These are phyloP conservation scores for Panulirus ornatus DNA, from an alignment of 1,140 invertebrate genomes.

Conservation along the genomic window DNA sequence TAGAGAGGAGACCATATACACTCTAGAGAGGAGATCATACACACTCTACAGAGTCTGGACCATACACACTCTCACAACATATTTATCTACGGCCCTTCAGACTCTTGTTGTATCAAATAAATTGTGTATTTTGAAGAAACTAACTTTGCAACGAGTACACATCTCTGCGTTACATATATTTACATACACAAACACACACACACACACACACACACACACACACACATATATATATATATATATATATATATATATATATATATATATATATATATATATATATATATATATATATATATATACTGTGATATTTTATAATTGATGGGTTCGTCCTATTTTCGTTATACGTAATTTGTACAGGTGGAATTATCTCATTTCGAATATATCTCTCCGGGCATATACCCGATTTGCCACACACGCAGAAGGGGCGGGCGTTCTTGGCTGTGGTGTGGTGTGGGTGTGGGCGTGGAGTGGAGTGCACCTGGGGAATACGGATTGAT, in stretches of 20 bases:
- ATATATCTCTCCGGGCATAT: too few species aligned
- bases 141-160: background rate
- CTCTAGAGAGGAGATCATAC: too few species aligned
- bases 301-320: background rate
- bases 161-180: conserved; percentile 1
- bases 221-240: background rate
- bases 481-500: too few species aligned
- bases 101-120: background rate
- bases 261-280: background rate
- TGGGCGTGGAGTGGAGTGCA: too few species aligned
- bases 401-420: too few species aligned
- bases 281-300: conserved; percentile 1
- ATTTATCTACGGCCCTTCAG: background rate
- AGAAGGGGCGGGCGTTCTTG: too few species aligned
- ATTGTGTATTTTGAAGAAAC: background rate
- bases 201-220: background rate
- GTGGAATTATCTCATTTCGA: too few species aligned
- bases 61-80: background rate
- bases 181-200: conserved; percentile 13
- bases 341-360: too few species aligned
- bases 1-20: too few species aligned
- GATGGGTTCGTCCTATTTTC: too few species aligned
- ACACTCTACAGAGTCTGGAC: too few species aligned
- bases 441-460: too few species aligned
- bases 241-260: background rate